Conservation (phyloP, 2,888 invertebrate genomes). For the Anticlea derivata region DNA sequence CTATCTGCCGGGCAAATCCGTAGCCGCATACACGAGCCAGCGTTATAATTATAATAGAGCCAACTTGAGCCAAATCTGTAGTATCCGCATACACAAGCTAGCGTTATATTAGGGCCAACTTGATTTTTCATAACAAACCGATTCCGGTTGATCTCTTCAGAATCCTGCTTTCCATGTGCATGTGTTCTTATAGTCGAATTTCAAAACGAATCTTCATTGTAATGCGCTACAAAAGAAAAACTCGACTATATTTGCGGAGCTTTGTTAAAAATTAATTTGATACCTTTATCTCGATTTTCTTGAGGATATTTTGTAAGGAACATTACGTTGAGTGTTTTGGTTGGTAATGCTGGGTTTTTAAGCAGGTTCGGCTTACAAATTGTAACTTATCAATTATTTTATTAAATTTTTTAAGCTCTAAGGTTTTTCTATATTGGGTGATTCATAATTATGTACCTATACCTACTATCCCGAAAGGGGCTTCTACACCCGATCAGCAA, state of each 20-base stretch:
- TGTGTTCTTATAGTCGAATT: constrained; percentile 53
- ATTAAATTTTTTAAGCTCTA: too few relatives aligned
- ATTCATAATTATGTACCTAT: too few relatives aligned
- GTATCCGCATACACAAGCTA: too few relatives aligned
- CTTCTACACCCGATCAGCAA: too few relatives aligned
- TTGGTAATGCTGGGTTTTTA: constrained; percentile 9
- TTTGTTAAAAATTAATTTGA: constrained; percentile 83
- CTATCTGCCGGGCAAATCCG: too few relatives aligned
- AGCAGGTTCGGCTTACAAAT: constrained; percentile 5
- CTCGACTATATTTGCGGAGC: constrained; percentile 64
- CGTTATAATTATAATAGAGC: too few relatives aligned
- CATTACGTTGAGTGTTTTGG: constrained; percentile 31
- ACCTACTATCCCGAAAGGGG: too few relatives aligned
- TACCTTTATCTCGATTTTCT: constrained; percentile 77
- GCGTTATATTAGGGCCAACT: too few relatives aligned
- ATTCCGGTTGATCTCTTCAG: not conserved
- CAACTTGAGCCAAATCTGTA: too few relatives aligned
- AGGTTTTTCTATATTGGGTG: too few relatives aligned
- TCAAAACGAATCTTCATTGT: constrained; percentile 76
- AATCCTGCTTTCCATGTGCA: constrained; percentile 27
- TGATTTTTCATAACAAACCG: not conserved
- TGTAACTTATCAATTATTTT: not conserved
- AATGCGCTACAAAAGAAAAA: constrained; percentile 79
- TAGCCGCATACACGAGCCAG: too few relatives aligned
- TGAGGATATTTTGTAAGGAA: constrained; percentile 42